A percentile compares a stretch with the other conserved stretches of the same genome.
Evolutionary conservation across 2,797 vertebrate species (phyloP).

Genomic region (Phalanger gymnotis): DNA sequence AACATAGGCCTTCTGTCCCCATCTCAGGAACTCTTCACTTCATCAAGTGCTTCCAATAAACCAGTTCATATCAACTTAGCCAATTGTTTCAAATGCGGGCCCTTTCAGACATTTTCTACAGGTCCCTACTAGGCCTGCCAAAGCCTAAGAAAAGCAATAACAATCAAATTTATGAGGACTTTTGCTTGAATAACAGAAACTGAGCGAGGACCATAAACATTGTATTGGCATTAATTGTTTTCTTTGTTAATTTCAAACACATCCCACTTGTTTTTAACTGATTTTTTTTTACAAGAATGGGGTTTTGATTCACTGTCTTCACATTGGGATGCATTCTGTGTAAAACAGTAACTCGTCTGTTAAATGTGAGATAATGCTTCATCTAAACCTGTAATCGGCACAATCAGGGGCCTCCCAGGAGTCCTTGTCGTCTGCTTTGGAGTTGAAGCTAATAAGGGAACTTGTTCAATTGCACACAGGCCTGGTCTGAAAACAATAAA

Average conservation of each 20-base stretch:
- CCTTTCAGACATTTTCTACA: neutral
- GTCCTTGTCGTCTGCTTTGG: conserved; percentile 76
- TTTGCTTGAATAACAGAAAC: conserved; percentile 47
- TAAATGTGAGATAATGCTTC: conserved; percentile 69
- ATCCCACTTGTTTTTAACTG: conserved; percentile 52
- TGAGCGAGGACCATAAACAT: conserved; percentile 16
- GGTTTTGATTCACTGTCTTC: conserved; percentile 46
- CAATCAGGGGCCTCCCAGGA: conserved; percentile 66
- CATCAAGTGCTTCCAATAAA: neutral
- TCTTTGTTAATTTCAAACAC: neutral
- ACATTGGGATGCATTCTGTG: conserved; percentile 42
- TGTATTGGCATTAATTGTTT: conserved; percentile 39
- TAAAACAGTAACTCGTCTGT: conserved; percentile 57
- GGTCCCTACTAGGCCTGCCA: conserved; percentile 10
- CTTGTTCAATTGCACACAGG: conserved; percentile 75
- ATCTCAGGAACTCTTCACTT: neutral
- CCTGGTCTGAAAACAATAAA: conserved; percentile 83
- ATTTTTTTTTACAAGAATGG: conserved; percentile 31
- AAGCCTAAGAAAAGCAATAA: neutral
- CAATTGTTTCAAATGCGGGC: neutral
- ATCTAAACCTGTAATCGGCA: conserved; percentile 41
- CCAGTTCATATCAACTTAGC: neutral
- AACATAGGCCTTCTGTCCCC: conserved; percentile 5
- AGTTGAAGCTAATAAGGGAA: conserved; percentile 77
- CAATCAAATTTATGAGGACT: conserved; percentile 1